phyloP scores from a whole-genome alignment of 2,888 invertebrate genomes.

The Eilema depressum region DNA sequence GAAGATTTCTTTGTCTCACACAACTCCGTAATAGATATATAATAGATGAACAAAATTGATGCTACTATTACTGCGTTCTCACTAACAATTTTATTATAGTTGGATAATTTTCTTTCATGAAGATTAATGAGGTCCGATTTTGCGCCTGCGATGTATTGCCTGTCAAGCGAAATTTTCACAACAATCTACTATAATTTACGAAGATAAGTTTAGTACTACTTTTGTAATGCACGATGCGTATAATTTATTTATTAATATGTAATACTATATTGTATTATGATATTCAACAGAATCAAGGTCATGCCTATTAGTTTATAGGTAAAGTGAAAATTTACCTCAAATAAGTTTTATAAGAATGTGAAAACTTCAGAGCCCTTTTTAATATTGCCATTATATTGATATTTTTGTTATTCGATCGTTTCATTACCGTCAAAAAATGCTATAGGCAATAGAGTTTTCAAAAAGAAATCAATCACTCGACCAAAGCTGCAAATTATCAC shows the following conservation, averaged over 20 bases:
- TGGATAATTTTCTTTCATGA: constrained; percentile 34
- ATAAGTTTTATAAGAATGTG: too few relatives aligned
- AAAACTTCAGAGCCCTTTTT: too few relatives aligned
- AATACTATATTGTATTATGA: neutral
- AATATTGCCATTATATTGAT: too few relatives aligned
- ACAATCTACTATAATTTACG: constrained; percentile 42
- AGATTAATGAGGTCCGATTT: constrained; percentile 47
- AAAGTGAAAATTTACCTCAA: neutral
- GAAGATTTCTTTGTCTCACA: neutral
- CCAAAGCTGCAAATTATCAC: too few relatives aligned
- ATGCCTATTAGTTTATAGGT: neutral
- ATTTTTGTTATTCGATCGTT: too few relatives aligned
- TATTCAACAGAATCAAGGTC: neutral
- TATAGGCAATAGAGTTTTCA: too few relatives aligned
- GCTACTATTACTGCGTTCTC: constrained; percentile 20
- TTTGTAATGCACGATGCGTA: neutral
- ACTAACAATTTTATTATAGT: constrained; percentile 31
- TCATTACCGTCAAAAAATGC: too few relatives aligned
- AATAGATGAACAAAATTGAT: constrained; percentile 33
- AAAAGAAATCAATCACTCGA: too few relatives aligned
- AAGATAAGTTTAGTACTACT: constrained; percentile 24
- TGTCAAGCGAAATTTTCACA: constrained; percentile 37
- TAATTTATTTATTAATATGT: neutral
- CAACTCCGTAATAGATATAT: constrained; percentile 31
- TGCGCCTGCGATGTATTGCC: constrained; percentile 34